Percentiles rank a stretch among this genome's conserved stretches.
These are phyloP conservation scores for Protonemura montana DNA, from an alignment of 2,888 invertebrate species.

Conservation along the genomic window DNA sequence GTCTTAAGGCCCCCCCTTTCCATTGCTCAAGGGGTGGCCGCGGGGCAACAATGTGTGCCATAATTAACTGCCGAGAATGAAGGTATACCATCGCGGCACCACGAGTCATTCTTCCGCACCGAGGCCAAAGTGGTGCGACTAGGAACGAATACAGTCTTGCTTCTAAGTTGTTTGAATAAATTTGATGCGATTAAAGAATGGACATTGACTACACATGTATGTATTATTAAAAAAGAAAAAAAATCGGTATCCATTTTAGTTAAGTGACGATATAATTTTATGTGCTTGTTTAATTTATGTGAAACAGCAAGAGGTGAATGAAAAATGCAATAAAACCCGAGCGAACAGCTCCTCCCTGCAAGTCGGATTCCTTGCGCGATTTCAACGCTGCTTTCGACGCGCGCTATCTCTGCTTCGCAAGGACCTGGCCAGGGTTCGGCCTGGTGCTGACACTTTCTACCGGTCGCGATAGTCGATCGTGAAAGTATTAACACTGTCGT, in stretches of 20 bases:
- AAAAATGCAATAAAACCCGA: slow-evolving; percentile 13
- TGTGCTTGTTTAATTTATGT: slow-evolving; percentile 25
- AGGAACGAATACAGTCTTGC: background rate
- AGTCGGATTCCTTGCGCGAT: background rate
- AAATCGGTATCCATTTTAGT: background rate
- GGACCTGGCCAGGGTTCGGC: background rate
- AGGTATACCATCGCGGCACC: background rate
- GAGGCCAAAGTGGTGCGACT: background rate
- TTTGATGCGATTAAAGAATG: background rate
- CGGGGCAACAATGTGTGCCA: slow-evolving; percentile 18
- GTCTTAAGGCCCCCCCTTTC: background rate
- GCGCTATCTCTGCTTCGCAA: background rate
- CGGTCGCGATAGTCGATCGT: background rate
- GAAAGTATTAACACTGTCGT: background rate
- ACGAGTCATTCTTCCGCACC: background rate
- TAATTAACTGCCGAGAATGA: slow-evolving; percentile 34
- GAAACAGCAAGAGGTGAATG: slow-evolving; percentile 20
- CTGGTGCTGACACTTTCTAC: background rate
- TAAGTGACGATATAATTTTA: slow-evolving; percentile 12
- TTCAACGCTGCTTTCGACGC: background rate
- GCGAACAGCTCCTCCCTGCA: slow-evolving; percentile 15
- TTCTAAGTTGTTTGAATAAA: background rate
- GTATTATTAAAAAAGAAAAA: background rate
- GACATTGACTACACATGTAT: background rate
- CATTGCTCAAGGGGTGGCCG: background rate